Evolutionary conservation across 2,797 vertebrate genomes (phyloP).

Genomic region (Xenentodon cancila): DNA sequence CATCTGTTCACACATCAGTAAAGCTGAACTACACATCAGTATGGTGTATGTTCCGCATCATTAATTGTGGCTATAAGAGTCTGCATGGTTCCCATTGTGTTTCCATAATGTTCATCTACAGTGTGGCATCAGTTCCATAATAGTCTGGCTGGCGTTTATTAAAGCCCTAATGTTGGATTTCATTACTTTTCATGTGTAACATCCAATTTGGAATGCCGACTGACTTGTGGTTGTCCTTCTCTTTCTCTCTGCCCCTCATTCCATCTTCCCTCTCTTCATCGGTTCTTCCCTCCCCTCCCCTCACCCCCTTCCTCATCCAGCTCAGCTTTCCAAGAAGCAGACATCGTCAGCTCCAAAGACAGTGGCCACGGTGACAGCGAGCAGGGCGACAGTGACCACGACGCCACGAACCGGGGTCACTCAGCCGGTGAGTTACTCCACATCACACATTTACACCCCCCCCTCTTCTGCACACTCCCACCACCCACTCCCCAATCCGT

Average conservation of each 20-base stretch:
- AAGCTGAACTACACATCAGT: slow-evolving; percentile 57
- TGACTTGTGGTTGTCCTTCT: slow-evolving; percentile 67
- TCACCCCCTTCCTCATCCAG: slow-evolving; percentile 62
- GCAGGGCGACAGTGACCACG: slow-evolving; percentile 98
- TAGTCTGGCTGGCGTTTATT: slow-evolving; percentile 69
- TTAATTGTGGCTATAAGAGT: slow-evolving; percentile 63
- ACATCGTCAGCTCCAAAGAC: slow-evolving; percentile 99
- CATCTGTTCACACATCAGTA: slow-evolving; percentile 49
- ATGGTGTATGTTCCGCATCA: slow-evolving; percentile 38
- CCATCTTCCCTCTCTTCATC: slow-evolving; percentile 26
- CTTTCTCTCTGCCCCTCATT: slow-evolving; percentile 32
- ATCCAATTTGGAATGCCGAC: slow-evolving; percentile 85
- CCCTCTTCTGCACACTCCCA: neutral
- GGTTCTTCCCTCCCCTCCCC: neutral
- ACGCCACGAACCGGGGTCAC: slow-evolving; percentile 97
- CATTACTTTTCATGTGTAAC: slow-evolving; percentile 84
- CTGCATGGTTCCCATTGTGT: slow-evolving; percentile 60
- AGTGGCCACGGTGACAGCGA: slow-evolving; percentile 99
- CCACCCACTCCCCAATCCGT: slow-evolving; percentile 8
- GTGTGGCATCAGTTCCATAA: slow-evolving; percentile 69
- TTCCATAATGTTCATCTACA: slow-evolving; percentile 72
- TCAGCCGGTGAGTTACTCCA: slow-evolving; percentile 89
- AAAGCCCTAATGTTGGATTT: slow-evolving; percentile 73
- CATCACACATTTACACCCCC: slow-evolving; percentile 63
- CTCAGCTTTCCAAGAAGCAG: slow-evolving; percentile 98